Percentiles rank a stretch among this genome's conserved stretches.
Conservation (phyloP, 2,113 vertebrate species). For the Opisthocomus hoazin region DNA sequence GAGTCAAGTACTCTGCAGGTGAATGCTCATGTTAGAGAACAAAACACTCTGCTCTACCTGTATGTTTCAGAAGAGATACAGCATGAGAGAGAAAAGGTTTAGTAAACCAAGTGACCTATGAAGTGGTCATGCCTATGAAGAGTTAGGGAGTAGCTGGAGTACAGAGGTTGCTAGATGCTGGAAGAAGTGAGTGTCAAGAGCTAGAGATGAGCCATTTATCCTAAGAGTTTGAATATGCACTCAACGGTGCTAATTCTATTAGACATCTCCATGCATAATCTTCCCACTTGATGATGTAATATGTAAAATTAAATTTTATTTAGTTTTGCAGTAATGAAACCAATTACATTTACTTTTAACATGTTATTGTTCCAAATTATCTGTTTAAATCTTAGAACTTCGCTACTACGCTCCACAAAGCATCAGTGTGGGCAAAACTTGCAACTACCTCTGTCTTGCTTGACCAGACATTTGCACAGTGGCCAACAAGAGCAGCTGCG, state of each 20-base stretch:
- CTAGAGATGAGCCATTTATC: background rate
- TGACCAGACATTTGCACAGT: background rate
- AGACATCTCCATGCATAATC: background rate
- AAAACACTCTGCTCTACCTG: background rate
- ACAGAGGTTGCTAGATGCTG: background rate
- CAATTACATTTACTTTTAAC: background rate
- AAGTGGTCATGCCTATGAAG: background rate
- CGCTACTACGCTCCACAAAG: background rate
- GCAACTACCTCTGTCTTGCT: background rate
- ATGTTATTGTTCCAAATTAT: background rate
- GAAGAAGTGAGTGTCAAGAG: background rate
- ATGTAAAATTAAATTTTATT: background rate
- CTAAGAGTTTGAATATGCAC: background rate
- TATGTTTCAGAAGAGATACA: background rate
- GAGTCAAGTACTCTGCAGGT: background rate
- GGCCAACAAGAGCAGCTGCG: fast-evolving
- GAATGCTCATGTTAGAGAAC: background rate
- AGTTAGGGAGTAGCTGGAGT: background rate
- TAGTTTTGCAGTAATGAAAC: background rate
- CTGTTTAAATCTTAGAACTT: background rate
- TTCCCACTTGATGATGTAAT: background rate
- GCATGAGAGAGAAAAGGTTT: background rate
- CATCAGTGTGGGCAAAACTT: background rate
- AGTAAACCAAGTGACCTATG: background rate
- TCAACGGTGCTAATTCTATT: background rate